Evolutionary conservation across 2,113 vertebrate genomes (phyloP).

Genomic region (Phoxinus phoxinus): DNA sequence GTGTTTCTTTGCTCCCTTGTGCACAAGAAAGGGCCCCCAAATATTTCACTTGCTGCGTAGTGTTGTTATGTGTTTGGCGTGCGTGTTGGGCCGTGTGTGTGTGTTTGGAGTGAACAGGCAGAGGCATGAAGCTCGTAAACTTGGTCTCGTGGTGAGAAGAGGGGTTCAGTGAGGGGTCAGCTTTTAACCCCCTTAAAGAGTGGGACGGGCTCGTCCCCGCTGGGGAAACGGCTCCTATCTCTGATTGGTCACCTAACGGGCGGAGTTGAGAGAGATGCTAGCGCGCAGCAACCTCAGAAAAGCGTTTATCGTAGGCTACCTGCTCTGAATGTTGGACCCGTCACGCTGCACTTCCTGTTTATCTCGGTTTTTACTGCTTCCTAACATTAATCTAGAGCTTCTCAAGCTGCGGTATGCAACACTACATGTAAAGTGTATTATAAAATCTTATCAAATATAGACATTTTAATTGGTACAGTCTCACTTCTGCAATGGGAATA

Average conservation of each 20-base stretch:
- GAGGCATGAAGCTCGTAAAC: slow-evolving; percentile 60
- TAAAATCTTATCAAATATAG: not conserved
- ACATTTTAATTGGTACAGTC: not conserved
- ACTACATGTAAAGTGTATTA: not conserved
- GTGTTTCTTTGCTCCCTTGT: slow-evolving; percentile 31
- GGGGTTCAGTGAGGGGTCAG: slow-evolving; percentile 63
- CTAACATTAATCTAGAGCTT: not conserved
- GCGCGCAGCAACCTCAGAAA: not conserved
- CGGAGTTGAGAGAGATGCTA: slow-evolving; percentile 41
- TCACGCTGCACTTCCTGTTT: not conserved
- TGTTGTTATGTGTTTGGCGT: slow-evolving; percentile 74
- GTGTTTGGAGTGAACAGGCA: slow-evolving; percentile 62
- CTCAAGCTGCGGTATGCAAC: not conserved
- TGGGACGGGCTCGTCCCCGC: slow-evolving; percentile 47
- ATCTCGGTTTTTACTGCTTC: not conserved
- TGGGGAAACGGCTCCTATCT: slow-evolving; percentile 53
- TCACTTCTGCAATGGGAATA: not conserved
- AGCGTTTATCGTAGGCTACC: slow-evolving; percentile 12
- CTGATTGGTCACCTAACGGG: slow-evolving; percentile 61
- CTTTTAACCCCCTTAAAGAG: slow-evolving; percentile 63
- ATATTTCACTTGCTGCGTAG: slow-evolving; percentile 46
- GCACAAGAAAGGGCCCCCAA: slow-evolving; percentile 36
- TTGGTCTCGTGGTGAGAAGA: slow-evolving; percentile 58
- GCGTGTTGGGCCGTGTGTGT: slow-evolving; percentile 39
- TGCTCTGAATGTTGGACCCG: not conserved